phyloP scores from a whole-genome alignment of 2,888 invertebrate species.

The Sesamia inferens region DNA sequence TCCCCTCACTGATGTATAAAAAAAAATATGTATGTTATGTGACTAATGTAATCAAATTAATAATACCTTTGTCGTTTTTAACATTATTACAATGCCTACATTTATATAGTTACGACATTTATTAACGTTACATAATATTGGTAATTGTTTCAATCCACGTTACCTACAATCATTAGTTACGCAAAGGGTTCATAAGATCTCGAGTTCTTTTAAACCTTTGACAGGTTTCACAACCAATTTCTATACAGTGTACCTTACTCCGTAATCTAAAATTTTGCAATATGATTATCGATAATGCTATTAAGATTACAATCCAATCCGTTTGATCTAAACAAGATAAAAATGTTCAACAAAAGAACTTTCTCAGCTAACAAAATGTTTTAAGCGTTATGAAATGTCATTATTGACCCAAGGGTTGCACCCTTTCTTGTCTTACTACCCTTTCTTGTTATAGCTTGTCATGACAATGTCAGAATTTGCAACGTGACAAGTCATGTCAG shows the following conservation, averaged over 20 bases:
- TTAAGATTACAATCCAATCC: slow-evolving; percentile 67
- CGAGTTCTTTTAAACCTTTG: slow-evolving; percentile 33
- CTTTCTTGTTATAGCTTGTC: slow-evolving; percentile 65
- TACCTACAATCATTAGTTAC: slow-evolving; percentile 30
- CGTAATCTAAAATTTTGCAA: slow-evolving; percentile 65
- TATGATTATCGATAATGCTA: slow-evolving; percentile 72
- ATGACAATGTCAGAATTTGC: slow-evolving; percentile 77
- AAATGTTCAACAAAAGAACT: slow-evolving; percentile 60
- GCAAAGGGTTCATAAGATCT: slow-evolving; percentile 41
- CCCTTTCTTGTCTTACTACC: slow-evolving; percentile 71
- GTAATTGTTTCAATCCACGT: slow-evolving; percentile 10
- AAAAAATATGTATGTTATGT: no score
- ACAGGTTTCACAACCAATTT: slow-evolving; percentile 53
- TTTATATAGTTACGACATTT: background rate
- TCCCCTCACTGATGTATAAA: no score
- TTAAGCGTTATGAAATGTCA: slow-evolving; percentile 73
- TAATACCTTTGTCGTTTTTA: background rate
- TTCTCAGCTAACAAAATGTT: slow-evolving; percentile 68
- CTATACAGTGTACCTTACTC: slow-evolving; percentile 43
- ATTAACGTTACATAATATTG: slow-evolving; percentile 3
- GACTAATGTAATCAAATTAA: background rate
- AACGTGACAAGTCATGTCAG: slow-evolving; percentile 75
- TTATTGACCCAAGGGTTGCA: slow-evolving; percentile 73
- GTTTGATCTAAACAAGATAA: slow-evolving; percentile 73
- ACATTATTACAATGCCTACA: background rate